Percentiles rank a stretch among this genome's conserved stretches.
These are phyloP conservation scores for Yponomeuta malinellus DNA, from an alignment of 2,888 invertebrate genomes.

Conservation along the genomic window DNA sequence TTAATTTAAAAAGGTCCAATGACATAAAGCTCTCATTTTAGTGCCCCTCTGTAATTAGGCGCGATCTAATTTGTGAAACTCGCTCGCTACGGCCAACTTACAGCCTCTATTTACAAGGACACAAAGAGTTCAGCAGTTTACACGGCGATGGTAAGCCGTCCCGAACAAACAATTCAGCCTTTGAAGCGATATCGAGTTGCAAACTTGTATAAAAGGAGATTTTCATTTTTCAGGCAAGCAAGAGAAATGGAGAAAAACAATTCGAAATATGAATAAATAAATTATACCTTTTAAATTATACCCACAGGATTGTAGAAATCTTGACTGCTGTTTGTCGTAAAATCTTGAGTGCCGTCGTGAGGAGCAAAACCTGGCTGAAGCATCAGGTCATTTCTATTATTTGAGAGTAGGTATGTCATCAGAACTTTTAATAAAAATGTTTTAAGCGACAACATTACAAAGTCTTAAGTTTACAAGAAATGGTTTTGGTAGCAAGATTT, in stretches of 20 bases:
- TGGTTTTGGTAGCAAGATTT: no score
- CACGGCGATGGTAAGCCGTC: neutral
- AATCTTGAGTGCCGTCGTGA: no score
- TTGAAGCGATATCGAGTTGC: neutral
- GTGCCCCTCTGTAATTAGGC: conserved; percentile 1
- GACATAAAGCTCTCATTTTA: conserved; percentile 4
- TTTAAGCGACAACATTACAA: no score
- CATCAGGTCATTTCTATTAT: no score
- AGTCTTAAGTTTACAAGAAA: no score
- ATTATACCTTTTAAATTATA: no score
- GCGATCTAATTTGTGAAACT: conserved; percentile 7
- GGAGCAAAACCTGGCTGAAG: no score
- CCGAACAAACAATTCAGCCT: neutral
- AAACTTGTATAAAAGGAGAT: neutral
- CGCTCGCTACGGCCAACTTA: neutral
- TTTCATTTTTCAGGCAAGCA: neutral
- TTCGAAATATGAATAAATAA: neutral
- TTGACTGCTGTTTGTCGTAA: no score
- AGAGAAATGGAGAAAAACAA: neutral
- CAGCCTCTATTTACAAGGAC: neutral
- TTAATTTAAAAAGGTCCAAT: neutral
- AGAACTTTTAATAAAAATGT: no score
- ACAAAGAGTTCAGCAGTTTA: neutral
- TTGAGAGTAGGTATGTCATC: no score
- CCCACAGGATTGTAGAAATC: no score